These are phyloP conservation scores for Glandiceps talaboti DNA, from an alignment of 53 echinoderm and acorn worm genomes.

Conservation along the genomic window DNA sequence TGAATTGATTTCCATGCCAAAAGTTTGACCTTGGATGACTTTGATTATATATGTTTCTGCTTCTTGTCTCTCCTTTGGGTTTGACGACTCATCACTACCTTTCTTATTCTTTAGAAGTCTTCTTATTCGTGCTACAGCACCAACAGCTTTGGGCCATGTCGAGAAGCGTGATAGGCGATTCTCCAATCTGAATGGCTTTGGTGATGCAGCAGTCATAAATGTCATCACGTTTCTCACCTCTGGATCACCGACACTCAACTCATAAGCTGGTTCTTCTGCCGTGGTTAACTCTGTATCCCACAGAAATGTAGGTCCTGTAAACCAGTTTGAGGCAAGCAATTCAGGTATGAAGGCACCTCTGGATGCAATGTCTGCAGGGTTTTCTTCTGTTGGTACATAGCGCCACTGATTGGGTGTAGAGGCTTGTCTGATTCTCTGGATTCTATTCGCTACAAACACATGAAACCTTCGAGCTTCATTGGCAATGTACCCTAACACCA, in stretches of 20 bases:
- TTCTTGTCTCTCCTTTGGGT: neutral
- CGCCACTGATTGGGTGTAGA: conserved; percentile 27
- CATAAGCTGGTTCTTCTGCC: neutral
- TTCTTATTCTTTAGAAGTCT: neutral
- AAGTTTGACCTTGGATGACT: no score
- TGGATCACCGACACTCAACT: neutral
- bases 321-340: conserved; percentile 1
- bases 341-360: conserved; percentile 17
- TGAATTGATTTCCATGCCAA: no score
- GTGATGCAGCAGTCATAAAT: neutral
- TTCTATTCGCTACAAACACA: conserved; percentile 38
- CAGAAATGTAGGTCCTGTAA: conserved; percentile 19
- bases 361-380: conserved; percentile 22
- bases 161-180: neutral
- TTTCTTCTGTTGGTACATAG: conserved; percentile 14
- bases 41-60: no score
- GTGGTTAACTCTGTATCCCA: conserved; percentile 5
- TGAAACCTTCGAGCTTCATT: conserved; percentile 35
- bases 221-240: neutral
- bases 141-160: neutral
- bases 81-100: neutral
- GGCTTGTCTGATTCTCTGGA: conserved; percentile 22
- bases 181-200: neutral
- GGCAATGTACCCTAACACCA: conserved; percentile 28
- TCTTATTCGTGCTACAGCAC: neutral